phyloP scores from a whole-genome alignment of 2,113 vertebrate genomes.

The Gymnogyps californianus region DNA sequence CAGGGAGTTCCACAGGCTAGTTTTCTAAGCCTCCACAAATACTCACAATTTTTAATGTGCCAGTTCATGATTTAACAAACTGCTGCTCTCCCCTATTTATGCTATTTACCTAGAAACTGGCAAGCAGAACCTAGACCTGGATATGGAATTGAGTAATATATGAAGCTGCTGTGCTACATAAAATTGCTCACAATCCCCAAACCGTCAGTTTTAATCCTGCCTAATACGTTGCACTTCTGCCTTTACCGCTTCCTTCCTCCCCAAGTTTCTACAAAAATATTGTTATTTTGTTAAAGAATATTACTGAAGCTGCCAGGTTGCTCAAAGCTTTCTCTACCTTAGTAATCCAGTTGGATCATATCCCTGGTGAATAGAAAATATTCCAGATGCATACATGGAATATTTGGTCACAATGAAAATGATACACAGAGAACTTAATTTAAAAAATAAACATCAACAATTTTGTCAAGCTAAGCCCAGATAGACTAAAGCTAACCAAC shows the following conservation, averaged over 20 bases:
- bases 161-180: background rate
- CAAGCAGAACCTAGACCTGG: background rate
- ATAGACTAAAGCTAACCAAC: background rate
- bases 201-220: background rate
- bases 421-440: background rate
- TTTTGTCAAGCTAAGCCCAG: background rate
- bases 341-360: background rate
- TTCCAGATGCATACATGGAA: background rate
- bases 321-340: background rate
- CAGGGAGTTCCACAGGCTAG: background rate
- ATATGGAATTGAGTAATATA: background rate
- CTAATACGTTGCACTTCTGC: background rate
- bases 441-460: background rate
- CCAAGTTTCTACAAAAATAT: background rate
- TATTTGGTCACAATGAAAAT: background rate
- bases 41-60: fast-evolving
- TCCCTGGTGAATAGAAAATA: background rate
- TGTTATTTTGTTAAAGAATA: background rate
- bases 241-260: background rate
- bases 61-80: background rate
- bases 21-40: background rate
- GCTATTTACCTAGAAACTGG: background rate
- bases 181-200: background rate
- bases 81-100: background rate
- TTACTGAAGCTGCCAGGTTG: background rate